A percentile compares a stretch with the other conserved stretches of the same genome.
phyloP scores from a whole-genome alignment of 1,140 invertebrate genomes.

The Popillia japonica region DNA sequence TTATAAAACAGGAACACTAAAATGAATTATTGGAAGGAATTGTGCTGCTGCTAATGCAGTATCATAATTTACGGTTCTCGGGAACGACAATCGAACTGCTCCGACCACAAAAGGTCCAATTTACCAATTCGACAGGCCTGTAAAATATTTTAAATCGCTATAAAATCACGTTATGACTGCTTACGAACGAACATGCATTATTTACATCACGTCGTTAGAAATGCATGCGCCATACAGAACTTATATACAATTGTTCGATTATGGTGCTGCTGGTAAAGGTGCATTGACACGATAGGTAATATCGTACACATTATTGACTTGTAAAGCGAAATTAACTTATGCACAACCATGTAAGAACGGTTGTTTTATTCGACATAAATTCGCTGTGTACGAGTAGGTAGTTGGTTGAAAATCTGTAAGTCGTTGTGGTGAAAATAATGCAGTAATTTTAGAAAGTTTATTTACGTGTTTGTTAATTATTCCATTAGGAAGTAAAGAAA shows the following conservation, averaged over 20 bases:
- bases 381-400: neutral
- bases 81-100: neutral
- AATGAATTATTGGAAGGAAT: too few species aligned
- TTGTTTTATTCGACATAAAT: neutral
- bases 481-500: too few species aligned
- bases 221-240: neutral
- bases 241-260: neutral
- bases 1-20: too few species aligned
- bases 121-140: neutral
- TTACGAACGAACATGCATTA: neutral
- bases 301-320: neutral
- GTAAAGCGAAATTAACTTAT: neutral
- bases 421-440: neutral
- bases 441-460: neutral
- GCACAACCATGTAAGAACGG: neutral
- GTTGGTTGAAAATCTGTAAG: neutral
- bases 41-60: neutral
- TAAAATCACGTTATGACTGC: neutral
- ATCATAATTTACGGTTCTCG: neutral
- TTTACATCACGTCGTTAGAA: neutral
- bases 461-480: too few species aligned
- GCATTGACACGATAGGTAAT: constrained; percentile 14
- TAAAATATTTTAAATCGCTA: constrained; percentile 12
- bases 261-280: neutral
- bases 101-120: neutral